Conservation (phyloP, 2,888 invertebrate genomes). For the Pseudococcus viburni region DNA sequence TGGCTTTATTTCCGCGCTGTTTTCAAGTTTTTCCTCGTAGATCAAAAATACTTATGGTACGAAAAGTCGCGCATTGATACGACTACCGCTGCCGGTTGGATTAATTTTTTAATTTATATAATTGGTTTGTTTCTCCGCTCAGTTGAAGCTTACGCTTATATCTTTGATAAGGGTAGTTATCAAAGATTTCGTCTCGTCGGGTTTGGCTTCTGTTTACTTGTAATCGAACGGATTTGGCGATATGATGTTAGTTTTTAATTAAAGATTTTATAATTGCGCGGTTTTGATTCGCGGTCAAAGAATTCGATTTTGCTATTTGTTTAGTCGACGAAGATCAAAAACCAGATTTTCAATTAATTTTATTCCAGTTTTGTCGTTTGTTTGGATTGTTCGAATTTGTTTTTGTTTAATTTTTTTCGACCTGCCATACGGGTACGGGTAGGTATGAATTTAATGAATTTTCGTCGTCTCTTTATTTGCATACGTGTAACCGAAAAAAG, state of each 20-base stretch:
- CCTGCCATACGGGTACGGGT: too few relatives aligned
- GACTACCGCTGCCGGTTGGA: not conserved
- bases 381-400: not conserved
- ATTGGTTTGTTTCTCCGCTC: not conserved
- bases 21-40: not conserved
- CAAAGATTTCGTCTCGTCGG: not conserved
- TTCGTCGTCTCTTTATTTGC: too few relatives aligned
- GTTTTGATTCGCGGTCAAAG: not conserved
- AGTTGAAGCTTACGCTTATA: not conserved
- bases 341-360: not conserved
- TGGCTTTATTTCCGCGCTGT: not conserved
- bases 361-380: not conserved
- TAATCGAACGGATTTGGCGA: not conserved
- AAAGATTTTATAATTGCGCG: not conserved
- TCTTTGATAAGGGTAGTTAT: not conserved
- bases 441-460: too few relatives aligned
- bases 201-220: not conserved
- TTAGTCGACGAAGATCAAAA: not conserved
- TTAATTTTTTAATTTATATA: not conserved
- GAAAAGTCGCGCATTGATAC: not conserved
- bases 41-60: not conserved
- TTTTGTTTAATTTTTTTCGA: not conserved
- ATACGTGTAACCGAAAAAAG: too few relatives aligned
- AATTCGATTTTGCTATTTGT: not conserved
- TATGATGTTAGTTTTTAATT: not conserved